Evolutionary conservation across 1,140 invertebrate species (phyloP).

Genomic region (Charaxes varanes): DNA sequence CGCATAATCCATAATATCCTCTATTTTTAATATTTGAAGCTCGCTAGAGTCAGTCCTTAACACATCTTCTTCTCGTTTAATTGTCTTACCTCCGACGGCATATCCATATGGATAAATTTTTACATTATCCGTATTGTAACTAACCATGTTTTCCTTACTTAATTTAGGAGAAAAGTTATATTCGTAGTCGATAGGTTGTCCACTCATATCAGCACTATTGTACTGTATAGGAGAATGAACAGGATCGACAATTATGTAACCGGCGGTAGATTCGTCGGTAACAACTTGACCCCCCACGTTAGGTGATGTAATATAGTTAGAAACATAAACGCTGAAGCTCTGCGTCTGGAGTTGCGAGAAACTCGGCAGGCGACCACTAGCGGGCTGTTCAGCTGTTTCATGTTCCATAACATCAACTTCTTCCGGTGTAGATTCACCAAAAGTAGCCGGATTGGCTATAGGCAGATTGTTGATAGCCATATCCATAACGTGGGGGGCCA

Average conservation of each 20-base stretch:
- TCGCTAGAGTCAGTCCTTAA: constrained; percentile 45
- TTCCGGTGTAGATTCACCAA: constrained; percentile 77
- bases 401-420: constrained; percentile 63
- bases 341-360: constrained; percentile 78
- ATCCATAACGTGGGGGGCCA: constrained; percentile 88
- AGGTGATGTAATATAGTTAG: constrained; percentile 71
- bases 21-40: constrained; percentile 63
- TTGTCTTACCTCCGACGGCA: constrained; percentile 57
- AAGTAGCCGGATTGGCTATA: constrained; percentile 80
- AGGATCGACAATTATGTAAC: constrained; percentile 64
- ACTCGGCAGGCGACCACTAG: constrained; percentile 76
- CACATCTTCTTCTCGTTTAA: constrained; percentile 51
- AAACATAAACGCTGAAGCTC: constrained; percentile 74
- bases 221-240: constrained; percentile 57
- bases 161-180: constrained; percentile 45
- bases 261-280: constrained; percentile 75
- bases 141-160: constrained; percentile 40
- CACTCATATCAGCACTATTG: constrained; percentile 49
- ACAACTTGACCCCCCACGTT: constrained; percentile 83
- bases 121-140: constrained; percentile 43
- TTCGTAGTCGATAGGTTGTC: constrained; percentile 48
- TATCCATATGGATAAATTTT: constrained; percentile 55
- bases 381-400: constrained; percentile 66
- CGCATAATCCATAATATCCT: constrained; percentile 66
- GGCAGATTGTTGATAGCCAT: constrained; percentile 80